A percentile compares a stretch with the other conserved stretches of the same genome.
Conservation (phyloP, 37 sponge, comb jelly and placozoan genomes). For the Chondrilla cf. caribensis region DNA sequence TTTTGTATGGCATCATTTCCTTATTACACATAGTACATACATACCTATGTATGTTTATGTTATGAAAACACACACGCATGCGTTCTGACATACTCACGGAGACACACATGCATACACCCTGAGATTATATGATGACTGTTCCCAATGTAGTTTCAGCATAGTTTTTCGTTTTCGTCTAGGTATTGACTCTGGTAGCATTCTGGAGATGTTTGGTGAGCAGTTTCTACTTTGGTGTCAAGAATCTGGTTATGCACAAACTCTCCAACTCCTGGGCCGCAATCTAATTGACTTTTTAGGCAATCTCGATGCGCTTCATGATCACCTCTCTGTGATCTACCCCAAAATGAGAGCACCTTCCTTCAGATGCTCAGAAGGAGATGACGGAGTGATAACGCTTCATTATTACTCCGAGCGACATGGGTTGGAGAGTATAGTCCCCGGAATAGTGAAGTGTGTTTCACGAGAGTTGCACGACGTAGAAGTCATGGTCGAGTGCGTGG, state of each 20-base stretch:
- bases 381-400: conserved; percentile 58
- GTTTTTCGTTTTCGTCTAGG: too few relatives aligned
- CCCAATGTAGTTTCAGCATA: too few relatives aligned
- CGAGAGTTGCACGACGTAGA: conserved; percentile 63
- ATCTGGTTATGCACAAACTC: conserved; percentile 77
- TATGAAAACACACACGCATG: background rate
- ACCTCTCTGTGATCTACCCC: conserved; percentile 85
- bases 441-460: conserved; percentile 84
- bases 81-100: background rate
- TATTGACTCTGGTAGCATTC: conserved; percentile 53
- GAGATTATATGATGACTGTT: background rate
- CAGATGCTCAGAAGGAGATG: conserved; percentile 62
- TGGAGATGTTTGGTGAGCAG: conserved; percentile 92
- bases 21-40: too few relatives aligned
- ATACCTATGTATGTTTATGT: too few relatives aligned
- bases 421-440: conserved; percentile 74
- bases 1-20: too few relatives aligned
- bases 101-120: background rate
- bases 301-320: conserved; percentile 90
- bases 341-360: conserved; percentile 89
- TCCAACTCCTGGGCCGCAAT: conserved; percentile 71
- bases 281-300: conserved; percentile 85
- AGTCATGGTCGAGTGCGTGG: conserved; percentile 52
- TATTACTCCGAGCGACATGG: conserved; percentile 73
- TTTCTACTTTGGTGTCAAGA: conserved; percentile 87